Conservation (phyloP, 2,113 vertebrate species). For the Myotis davidii region DNA sequence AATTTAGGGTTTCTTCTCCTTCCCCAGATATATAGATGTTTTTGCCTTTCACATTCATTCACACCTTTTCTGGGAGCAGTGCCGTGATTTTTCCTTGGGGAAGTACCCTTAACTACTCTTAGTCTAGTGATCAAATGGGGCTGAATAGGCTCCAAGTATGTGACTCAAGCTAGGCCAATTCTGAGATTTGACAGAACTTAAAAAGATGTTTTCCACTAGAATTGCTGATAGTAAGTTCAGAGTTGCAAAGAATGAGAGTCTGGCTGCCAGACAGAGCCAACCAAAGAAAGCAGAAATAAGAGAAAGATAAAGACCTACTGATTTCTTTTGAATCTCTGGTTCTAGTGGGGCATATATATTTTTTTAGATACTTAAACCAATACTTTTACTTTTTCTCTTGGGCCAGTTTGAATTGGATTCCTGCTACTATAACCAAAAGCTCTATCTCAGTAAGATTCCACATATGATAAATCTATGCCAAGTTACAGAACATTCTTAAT, state of each 20-base stretch:
- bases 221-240: not conserved
- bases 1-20: not conserved
- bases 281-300: not conserved
- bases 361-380: not conserved
- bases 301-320: not conserved
- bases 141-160: not conserved
- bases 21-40: not conserved
- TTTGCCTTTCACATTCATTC: not conserved
- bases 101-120: not conserved
- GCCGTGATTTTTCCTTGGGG: constrained; percentile 1
- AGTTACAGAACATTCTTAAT: not conserved
- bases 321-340: not conserved
- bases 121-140: not conserved
- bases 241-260: not conserved
- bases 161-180: not conserved
- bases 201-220: not conserved
- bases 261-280: not conserved
- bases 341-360: not conserved
- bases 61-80: not conserved
- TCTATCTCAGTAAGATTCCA: not conserved
- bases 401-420: not conserved
- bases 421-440: not conserved
- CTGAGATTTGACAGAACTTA: not conserved
- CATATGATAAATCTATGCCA: not conserved
- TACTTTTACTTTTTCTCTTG: not conserved